Base-by-base conservation (phyloP, 2,888 invertebrate genomes). In the Xylocampa areola region DNA sequence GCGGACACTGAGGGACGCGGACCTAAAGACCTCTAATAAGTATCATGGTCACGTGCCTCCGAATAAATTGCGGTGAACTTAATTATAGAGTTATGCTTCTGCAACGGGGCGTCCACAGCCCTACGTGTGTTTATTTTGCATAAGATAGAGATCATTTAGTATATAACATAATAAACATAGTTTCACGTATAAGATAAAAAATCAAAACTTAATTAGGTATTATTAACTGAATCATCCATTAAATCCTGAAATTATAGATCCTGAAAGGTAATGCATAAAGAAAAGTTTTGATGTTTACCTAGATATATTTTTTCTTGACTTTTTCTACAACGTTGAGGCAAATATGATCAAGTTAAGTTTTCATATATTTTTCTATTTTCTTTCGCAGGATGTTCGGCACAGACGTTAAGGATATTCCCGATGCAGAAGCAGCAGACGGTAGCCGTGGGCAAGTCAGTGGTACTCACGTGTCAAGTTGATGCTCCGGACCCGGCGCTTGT, bases 401-500 rank as follows among this genome's bases (percentile, higher is more conserved):
- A 95, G 70, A 89, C 88, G 25, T 87, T 97, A 79, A 95, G 95
- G 87, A 97, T 97, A 79, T 95, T 95, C 72, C 97, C 97, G 8
- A 94, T 90, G 68, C 96, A 95, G 76, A 94, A 95, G 51, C 94
- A 95, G 51, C 96, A 97, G 83, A 95, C 95, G 10, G 97, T 96
- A 72, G 95, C 97, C 0, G 95, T 97, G 8, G 97, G 97, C 44
- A 95, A 96, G 78, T 96, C 96, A 32, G 94, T 97, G 53, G 96
- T 97, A 43, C 92, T 98, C 67, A 97, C 97, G 4, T 98, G 98
- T 85, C 95, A 95, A 73, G 96, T 97, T 3, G 95, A 95, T 44
- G 97, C 96, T 1, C 95, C 95, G 0, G 95, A 97, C 77, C 94
- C 95, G 1, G 90, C 92, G 5, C 92, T 97, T 30, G 95, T 97